Percentiles rank a stretch among this genome's conserved stretches.
Conservation (phyloP, 2,888 invertebrate species). For the Cinara cedri region DNA sequence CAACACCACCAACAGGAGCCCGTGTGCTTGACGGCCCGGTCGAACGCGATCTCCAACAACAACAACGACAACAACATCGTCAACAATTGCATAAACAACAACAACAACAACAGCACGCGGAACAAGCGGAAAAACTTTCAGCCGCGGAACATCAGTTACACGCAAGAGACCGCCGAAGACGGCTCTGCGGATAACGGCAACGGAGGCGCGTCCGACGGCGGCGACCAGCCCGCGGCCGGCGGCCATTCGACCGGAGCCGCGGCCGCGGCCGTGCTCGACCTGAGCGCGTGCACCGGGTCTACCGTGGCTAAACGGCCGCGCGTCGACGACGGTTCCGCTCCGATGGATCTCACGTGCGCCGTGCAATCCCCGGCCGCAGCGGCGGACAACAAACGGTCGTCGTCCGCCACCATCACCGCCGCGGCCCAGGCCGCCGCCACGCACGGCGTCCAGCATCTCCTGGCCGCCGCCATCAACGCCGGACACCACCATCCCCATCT, state of each 20-base stretch:
- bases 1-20: constrained; percentile 31
- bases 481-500: constrained; percentile 24
- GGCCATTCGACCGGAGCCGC: constrained; percentile 59
- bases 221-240: constrained; percentile 62
- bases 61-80: constrained; percentile 20
- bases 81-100: constrained; percentile 36
- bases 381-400: constrained; percentile 58
- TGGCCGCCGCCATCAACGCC: constrained; percentile 15
- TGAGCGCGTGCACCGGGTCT: constrained; percentile 65
- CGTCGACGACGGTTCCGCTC: constrained; percentile 64
- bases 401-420: constrained; percentile 52
- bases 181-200: constrained; percentile 60
- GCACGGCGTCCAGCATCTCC: constrained; percentile 25
- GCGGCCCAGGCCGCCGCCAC: constrained; percentile 18
- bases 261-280: constrained; percentile 61
- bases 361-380: constrained; percentile 60
- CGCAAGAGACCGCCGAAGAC: constrained; percentile 54
- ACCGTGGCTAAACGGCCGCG: constrained; percentile 66
- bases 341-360: constrained; percentile 67
- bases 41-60: neutral
- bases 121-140: constrained; percentile 82
- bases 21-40: constrained; percentile 49
- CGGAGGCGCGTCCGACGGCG: constrained; percentile 38
- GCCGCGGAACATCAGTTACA: constrained; percentile 72
- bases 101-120: constrained; percentile 68